Evolutionary conservation across 2,113 vertebrate genomes (phyloP).

Genomic region (Takifugu bimaculatus): DNA sequence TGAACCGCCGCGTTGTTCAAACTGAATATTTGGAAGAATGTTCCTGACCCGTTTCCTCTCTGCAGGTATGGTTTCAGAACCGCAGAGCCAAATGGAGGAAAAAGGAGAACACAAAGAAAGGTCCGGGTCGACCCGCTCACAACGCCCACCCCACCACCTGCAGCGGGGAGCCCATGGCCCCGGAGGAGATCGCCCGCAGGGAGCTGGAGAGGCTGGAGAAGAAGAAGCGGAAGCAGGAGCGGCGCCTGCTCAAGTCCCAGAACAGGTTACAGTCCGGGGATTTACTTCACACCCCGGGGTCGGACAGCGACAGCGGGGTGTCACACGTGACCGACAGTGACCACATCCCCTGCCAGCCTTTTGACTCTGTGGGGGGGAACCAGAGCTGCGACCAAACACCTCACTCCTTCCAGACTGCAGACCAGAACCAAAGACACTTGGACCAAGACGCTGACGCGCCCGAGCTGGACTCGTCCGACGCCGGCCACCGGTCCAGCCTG

Average conservation of each 20-base stretch:
- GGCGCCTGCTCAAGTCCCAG: conserved; percentile 90
- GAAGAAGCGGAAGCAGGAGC: conserved; percentile 95
- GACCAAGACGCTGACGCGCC: conserved; percentile 74
- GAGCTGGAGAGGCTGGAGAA: conserved; percentile 94
- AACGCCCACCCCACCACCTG: conserved; percentile 97
- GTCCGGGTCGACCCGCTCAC: conserved; percentile 93
- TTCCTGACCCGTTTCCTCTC: conserved; percentile 19
- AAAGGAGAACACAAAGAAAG: conserved; percentile 99
- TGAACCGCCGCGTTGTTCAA: conserved; percentile 34
- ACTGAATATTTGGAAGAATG: conserved; percentile 1
- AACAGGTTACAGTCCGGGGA: conserved; percentile 80
- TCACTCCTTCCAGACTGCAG: conserved; percentile 51
- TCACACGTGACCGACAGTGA: conserved; percentile 81
- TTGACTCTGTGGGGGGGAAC: conserved; percentile 56
- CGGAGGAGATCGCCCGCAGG: conserved; percentile 93
- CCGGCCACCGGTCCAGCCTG: conserved; percentile 70
- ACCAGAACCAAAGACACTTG: conserved; percentile 84
- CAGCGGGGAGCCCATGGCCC: conserved; percentile 98
- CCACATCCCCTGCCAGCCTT: conserved; percentile 55
- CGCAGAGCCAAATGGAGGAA: conserved; percentile 98
- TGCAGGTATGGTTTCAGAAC: conserved; percentile 98
- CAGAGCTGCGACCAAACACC: conserved; percentile 78
- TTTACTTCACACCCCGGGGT: conserved; percentile 90
- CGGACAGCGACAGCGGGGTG: conserved; percentile 94
- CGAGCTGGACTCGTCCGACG: conserved; percentile 76